Evolutionary conservation across 2,888 invertebrate species (phyloP).

Genomic region (Rhingia campestris): DNA sequence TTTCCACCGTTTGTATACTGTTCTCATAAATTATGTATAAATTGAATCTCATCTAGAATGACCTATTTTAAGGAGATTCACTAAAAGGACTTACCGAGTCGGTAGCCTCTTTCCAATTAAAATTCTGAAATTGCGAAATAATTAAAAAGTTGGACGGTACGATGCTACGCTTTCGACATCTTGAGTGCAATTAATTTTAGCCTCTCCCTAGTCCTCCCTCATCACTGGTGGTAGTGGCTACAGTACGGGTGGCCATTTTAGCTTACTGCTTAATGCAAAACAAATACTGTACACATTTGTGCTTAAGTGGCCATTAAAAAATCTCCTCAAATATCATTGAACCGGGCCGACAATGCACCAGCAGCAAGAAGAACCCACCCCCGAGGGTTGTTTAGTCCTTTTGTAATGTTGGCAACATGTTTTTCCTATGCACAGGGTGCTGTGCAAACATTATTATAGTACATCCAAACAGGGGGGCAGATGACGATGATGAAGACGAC

Average conservation of each 20-base stretch:
- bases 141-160: conserved; percentile 18
- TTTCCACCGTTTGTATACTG: neutral
- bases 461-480: conserved; percentile 14
- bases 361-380: conserved; percentile 1
- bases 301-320: conserved; percentile 72
- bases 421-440: conserved; percentile 57
- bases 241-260: conserved; percentile 7
- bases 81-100: neutral
- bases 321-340: conserved; percentile 67
- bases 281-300: conserved; percentile 71
- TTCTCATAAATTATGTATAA: conserved; percentile 26
- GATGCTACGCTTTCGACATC: neutral
- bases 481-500: conserved; percentile 35
- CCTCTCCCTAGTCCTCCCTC: neutral
- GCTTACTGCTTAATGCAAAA: conserved; percentile 65
- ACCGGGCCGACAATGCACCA: conserved; percentile 49
- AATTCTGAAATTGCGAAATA: conserved; percentile 31
- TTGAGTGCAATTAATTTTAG: conserved; percentile 39
- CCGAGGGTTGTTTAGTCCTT: conserved; percentile 53
- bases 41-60: conserved; percentile 25
- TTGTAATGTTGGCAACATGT: conserved; percentile 51
- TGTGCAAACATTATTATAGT: conserved; percentile 71
- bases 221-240: neutral
- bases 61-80: conserved; percentile 30
- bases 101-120: conserved; percentile 1